Evolutionary conservation across 2,113 vertebrate genomes (phyloP), one percentile per base, ranked within the genome.

Genomic region (Polyodon spathula): DNA sequence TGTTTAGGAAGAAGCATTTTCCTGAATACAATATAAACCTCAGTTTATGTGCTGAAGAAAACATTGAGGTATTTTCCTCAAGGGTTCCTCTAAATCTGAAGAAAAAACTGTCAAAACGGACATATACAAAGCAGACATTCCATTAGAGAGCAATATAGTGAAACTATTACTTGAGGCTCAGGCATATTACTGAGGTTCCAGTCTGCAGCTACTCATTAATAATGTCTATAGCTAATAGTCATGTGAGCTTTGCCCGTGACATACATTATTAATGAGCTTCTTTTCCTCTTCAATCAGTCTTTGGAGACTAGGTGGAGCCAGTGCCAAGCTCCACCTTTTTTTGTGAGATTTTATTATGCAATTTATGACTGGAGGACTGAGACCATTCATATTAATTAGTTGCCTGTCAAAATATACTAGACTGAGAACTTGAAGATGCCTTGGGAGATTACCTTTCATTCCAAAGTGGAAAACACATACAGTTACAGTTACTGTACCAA

Each of bases 181-280:
- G 6, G n/a, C 12, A 38, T 12, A 50, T 60, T 51, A 37, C 46
- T 27, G 37, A 39, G 44, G 46, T 60, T 51, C 14, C 14, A 37
- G 50, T 12, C 40, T 27, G 40, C 15, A 27, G 58, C 55, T 56
- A 60, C 50, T 59, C 73, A 67, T 77, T 78, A 71, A 73, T 62
- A 73, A 48, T 58, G 66, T 51, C 59, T 41, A 67, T 76, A 75
- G 75, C 68, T 75, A 65, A 68, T 58, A 67, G 72, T 74, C 76
- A 75, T 63, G 54, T 46, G 43, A 65, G 61, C 54, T 40, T 17
- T 10, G 58, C 54, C 43, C 68, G 61, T 56, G 61, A 68, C 48
- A 12, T 50, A 43, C 27, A 59, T 16, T 7, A 50, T 51, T 60
- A 50, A 5, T 16, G 16, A 37, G 53, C 27, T 54, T 12, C 53